These are phyloP conservation scores for Aporrectodea caliginosa DNA, from an alignment of 1,140 invertebrate species.

Conservation along the genomic window DNA sequence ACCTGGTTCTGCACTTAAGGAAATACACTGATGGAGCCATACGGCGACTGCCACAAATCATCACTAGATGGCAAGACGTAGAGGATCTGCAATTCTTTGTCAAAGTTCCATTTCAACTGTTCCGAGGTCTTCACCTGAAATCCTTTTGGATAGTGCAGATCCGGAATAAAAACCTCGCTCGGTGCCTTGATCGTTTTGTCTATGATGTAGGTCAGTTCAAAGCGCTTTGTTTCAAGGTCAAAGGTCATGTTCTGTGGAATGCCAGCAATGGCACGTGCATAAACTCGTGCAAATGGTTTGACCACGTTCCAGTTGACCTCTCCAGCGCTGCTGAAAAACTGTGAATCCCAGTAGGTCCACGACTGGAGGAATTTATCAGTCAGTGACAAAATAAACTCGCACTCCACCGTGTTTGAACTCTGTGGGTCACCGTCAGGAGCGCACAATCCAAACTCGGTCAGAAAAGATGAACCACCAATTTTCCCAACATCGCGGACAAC, in stretches of 20 bases:
- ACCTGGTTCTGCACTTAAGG: too few species aligned
- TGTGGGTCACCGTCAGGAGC: slow-evolving; percentile 30
- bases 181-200: slow-evolving; percentile 21
- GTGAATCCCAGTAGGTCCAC: slow-evolving; percentile 44
- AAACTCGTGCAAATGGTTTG: slow-evolving; percentile 35
- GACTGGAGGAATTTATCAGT: slow-evolving; percentile 38
- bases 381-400: slow-evolving; percentile 35
- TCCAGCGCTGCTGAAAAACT: slow-evolving; percentile 35
- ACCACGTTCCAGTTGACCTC: slow-evolving; percentile 25
- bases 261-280: slow-evolving; percentile 37
- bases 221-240: slow-evolving; percentile 28
- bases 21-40: too few species aligned
- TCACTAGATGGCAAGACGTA: too few species aligned
- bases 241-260: slow-evolving; percentile 31
- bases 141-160: slow-evolving; percentile 36
- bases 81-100: not conserved
- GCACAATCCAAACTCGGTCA: slow-evolving; percentile 44
- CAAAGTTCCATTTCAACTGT: slow-evolving; percentile 31
- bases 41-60: too few species aligned
- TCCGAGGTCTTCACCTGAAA: slow-evolving; percentile 26
- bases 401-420: slow-evolving; percentile 35
- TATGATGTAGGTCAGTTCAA: slow-evolving; percentile 25
- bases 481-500: slow-evolving; percentile 25
- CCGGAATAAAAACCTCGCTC: slow-evolving; percentile 38
- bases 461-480: slow-evolving; percentile 37